Evolutionary conservation across 2,888 invertebrate species (phyloP).

Genomic region (Thecophora atra): DNA sequence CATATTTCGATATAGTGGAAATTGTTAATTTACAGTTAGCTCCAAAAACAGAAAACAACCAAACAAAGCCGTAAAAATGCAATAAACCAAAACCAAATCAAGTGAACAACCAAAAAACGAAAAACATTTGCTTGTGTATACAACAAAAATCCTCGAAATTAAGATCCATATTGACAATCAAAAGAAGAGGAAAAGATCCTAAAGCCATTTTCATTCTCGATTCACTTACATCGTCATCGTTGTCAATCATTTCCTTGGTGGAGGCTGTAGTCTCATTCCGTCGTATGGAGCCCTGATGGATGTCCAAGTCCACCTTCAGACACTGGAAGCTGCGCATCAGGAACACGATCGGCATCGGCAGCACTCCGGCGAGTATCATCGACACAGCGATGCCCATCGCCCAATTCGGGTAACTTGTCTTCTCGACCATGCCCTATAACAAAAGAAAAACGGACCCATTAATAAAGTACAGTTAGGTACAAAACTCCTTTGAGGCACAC

Average conservation of each 20-base stretch:
- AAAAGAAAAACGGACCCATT: background rate
- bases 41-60: background rate
- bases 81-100: too few relatives aligned
- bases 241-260: slow-evolving; percentile 94
- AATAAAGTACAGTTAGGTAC: background rate
- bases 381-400: slow-evolving; percentile 78
- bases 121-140: background rate
- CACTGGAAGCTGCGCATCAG: slow-evolving; percentile 89
- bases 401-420: slow-evolving; percentile 81
- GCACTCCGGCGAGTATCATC: slow-evolving; percentile 82
- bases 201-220: too few relatives aligned
- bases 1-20: background rate
- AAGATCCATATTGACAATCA: background rate
- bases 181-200: too few relatives aligned
- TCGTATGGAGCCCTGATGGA: slow-evolving; percentile 90
- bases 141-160: background rate
- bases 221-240: slow-evolving; percentile 82
- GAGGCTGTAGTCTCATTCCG: slow-evolving; percentile 93
- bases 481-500: slow-evolving; percentile 29
- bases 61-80: background rate
- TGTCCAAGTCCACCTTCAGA: slow-evolving; percentile 86
- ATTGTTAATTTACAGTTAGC: background rate
- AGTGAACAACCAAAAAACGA: background rate
- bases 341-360: slow-evolving; percentile 88
- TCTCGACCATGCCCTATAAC: slow-evolving; percentile 74